Percentiles rank a stretch among this genome's conserved stretches.
phyloP scores from a whole-genome alignment of 1,140 invertebrate species.

The Anastrepha obliqua region DNA sequence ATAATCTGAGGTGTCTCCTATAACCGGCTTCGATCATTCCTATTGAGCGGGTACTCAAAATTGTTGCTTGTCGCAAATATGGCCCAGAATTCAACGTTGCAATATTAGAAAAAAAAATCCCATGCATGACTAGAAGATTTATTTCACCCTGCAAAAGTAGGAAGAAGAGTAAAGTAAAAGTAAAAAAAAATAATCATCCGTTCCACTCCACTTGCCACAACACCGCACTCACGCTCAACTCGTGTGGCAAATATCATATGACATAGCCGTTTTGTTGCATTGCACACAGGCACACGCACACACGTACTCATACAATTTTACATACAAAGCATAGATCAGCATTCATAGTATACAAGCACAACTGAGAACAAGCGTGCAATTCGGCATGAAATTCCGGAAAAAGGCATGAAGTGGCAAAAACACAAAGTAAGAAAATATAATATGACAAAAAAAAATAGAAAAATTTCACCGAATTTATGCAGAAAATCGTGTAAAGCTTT shows the following conservation, averaged over 20 bases:
- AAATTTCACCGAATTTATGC: neutral
- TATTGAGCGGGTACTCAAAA: too few species aligned
- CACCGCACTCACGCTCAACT: neutral
- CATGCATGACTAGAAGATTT: neutral
- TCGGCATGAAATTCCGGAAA: conserved; percentile 36
- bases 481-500: conserved; percentile 27
- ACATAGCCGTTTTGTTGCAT: neutral
- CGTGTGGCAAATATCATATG: conserved; percentile 23
- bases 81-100: too few species aligned
- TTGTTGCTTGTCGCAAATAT: too few species aligned
- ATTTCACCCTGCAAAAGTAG: neutral
- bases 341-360: neutral
- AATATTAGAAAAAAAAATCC: neutral
- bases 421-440: neutral
- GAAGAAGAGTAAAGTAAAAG: neutral
- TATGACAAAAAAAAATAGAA: neutral
- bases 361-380: neutral
- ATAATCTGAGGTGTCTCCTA: too few species aligned
- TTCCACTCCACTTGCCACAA: conserved; percentile 5
- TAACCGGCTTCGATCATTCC: too few species aligned
- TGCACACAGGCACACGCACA: neutral
- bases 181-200: neutral
- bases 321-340: neutral
- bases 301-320: neutral
- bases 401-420: conserved; percentile 8